Evolutionary conservation across 2,797 vertebrate species (phyloP), one percentile per base, ranked within the genome.

Genomic region (Syngnathus rostellatus): DNA sequence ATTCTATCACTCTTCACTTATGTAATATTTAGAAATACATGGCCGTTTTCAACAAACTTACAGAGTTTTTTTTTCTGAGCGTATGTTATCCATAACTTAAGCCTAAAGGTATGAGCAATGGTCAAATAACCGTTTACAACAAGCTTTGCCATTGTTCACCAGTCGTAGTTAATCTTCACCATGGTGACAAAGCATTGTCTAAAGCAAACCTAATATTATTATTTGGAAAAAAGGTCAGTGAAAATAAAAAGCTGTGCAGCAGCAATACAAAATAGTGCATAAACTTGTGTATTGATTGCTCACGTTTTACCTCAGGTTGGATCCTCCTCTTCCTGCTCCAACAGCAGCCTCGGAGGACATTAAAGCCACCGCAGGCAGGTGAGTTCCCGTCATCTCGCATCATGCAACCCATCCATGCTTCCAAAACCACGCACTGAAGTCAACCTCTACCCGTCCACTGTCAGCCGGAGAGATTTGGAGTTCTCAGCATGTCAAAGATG

Each of bases 261-360:
- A 16, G 16, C 37, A 68, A 8, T 19, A 57, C 9, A 2, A 6
- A 16, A 64, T 3, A 31, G 31, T 31, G 31, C 31, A 31, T 31
- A 31, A 7, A 19, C 38, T n/a, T 31, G 12, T 8, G 12, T 16
- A 31, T 16, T 16, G 11, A 57, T 57, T 45, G 41, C n/a, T 43
- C 37, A 40, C 12, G 17, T 5, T 17, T 68, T 89, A 91, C 90
- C 90, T 92, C 84, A 17, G 91, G 90, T 71, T 89, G 89, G 68
- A 91, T 88, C 69, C 88, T 87, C 70, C 89, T 88, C 72, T 75
- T 90, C 57, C 86, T 81, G 63, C 83, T 79, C 89, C 89, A 91
- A 86, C 88, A 91, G 84, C 87, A 89, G 58, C 84, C 76, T 57
- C 81, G 81, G 23, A 87, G 78, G 69, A 89, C 70, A 71, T 81